Evolutionary conservation across 2,113 vertebrate genomes (phyloP).

Genomic region (Gambusia affinis): DNA sequence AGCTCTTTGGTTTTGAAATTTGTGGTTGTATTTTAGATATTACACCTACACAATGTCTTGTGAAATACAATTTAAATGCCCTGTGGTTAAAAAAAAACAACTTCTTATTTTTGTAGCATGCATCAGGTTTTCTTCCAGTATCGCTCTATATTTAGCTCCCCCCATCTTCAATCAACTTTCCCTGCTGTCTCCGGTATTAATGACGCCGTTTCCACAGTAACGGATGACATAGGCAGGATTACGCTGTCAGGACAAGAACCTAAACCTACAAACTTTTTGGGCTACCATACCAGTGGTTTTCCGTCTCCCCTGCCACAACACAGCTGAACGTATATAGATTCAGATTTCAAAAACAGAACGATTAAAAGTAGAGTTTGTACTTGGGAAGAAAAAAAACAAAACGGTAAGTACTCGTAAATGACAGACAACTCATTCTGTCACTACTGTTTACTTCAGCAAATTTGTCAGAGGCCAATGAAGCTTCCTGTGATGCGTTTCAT

Average conservation of each 20-base stretch:
- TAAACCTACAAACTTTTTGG: background rate
- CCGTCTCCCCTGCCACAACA: background rate
- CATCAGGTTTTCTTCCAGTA: too few species aligned
- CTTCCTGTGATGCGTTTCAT: slow-evolving; percentile 19
- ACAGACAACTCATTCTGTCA: background rate
- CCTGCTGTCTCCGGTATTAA: too few species aligned
- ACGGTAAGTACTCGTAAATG: background rate
- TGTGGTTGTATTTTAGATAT: too few species aligned
- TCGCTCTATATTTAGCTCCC: too few species aligned
- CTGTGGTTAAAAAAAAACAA: too few species aligned
- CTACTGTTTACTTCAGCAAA: slow-evolving; percentile 24
- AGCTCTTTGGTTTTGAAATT: background rate
- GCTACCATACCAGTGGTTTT: too few species aligned
- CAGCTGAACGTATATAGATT: background rate
- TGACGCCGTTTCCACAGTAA: background rate
- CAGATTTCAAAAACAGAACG: background rate
- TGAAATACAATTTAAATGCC: too few species aligned
- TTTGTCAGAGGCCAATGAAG: slow-evolving; percentile 39
- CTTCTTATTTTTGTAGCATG: too few species aligned
- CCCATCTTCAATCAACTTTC: too few species aligned
- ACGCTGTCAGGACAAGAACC: background rate
- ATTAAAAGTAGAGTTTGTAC: background rate
- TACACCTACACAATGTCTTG: too few species aligned
- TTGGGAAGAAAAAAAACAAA: background rate
- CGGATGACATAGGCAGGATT: background rate